These are phyloP conservation scores for Cavia aperea DNA, from an alignment of 2,113 vertebrate species.

Conservation along the genomic window DNA sequence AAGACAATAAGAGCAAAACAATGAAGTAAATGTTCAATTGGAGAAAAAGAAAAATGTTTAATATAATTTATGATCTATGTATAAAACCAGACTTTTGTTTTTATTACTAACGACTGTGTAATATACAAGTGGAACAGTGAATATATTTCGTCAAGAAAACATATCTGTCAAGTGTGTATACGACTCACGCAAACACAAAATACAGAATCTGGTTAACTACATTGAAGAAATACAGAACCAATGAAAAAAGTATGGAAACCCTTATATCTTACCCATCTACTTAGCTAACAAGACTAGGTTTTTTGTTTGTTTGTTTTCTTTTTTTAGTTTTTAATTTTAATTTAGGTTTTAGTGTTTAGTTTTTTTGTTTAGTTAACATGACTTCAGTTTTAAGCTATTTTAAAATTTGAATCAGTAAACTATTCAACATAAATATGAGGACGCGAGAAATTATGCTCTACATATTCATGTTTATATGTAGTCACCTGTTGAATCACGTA, in stretches of 20 bases:
- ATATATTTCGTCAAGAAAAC: not conserved
- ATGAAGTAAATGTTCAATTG: not conserved
- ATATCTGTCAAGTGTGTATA: not conserved
- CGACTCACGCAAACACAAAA: not conserved
- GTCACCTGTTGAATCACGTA: not conserved
- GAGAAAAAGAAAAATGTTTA: not conserved
- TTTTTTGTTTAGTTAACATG: not conserved
- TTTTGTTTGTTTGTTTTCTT: too few relatives aligned
- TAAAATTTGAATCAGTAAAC: not conserved
- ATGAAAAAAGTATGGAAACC: not conserved
- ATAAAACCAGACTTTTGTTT: not conserved
- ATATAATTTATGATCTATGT: not conserved
- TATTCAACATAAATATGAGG: not conserved
- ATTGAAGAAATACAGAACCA: not conserved
- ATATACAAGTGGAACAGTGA: not conserved
- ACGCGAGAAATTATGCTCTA: not conserved
- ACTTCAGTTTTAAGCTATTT: not conserved
- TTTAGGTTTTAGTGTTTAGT: not conserved
- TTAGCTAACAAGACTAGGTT: not conserved
- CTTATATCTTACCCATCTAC: not conserved
- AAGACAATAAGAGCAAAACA: not conserved
- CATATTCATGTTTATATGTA: not conserved
- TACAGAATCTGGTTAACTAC: not conserved
- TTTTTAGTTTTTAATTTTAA: too few relatives aligned
- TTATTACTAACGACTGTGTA: not conserved